A percentile compares a stretch with the other conserved stretches of the same genome.
These are phyloP conservation scores for Gymnothorax reevesii DNA, from an alignment of 2,797 vertebrate species.

Conservation along the genomic window DNA sequence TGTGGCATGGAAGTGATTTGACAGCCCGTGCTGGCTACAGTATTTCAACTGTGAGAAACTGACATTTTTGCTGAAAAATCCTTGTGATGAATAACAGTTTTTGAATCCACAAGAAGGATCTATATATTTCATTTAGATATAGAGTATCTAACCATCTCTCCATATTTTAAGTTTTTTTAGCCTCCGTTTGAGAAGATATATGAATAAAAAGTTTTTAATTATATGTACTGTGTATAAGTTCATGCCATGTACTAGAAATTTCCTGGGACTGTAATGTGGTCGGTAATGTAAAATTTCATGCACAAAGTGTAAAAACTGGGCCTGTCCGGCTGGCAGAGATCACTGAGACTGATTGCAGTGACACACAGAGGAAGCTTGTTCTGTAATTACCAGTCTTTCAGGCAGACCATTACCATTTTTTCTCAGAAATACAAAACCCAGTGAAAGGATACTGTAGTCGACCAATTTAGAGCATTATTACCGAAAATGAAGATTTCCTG, in stretches of 20 bases:
- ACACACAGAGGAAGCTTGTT: constrained; percentile 25
- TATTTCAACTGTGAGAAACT: neutral
- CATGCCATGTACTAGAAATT: neutral
- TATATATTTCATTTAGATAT: neutral
- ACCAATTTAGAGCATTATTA: constrained; percentile 15
- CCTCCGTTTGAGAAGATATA: neutral
- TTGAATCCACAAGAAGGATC: neutral
- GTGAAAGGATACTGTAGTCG: constrained; percentile 11
- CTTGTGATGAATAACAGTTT: neutral
- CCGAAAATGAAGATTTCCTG: neutral
- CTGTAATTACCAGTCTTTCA: constrained; percentile 22
- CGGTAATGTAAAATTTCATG: constrained; percentile 10
- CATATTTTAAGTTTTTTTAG: neutral
- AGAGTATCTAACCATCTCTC: neutral
- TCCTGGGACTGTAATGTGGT: constrained; percentile 17
- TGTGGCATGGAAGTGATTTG: neutral
- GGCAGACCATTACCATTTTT: neutral
- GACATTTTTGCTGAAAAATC: neutral
- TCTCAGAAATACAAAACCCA: constrained; percentile 5
- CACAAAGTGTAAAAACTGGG: neutral
- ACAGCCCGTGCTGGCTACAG: neutral
- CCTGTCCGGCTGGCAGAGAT: neutral
- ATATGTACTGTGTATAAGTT: neutral
- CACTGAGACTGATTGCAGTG: constrained; percentile 20
- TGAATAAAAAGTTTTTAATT: constrained; percentile 6